Evolutionary conservation across 1,140 invertebrate species (phyloP).

Genomic region (Caenorhabditis inopinata): DNA sequence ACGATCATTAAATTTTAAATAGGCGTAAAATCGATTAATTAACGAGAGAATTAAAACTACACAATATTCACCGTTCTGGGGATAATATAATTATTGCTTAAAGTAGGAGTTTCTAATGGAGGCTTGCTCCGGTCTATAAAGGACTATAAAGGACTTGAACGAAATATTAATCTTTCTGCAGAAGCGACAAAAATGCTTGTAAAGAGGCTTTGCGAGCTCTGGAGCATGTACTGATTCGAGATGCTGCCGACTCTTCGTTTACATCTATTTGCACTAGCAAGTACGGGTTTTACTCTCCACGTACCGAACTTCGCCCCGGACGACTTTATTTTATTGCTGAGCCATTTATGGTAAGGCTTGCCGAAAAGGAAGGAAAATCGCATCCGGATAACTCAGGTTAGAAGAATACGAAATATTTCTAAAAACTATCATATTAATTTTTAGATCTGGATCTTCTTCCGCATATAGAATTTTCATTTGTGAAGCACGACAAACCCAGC

Average conservation of each 20-base stretch:
- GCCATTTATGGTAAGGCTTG: not conserved
- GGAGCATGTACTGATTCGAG: not conserved
- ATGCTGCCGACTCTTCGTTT: constrained; percentile 17
- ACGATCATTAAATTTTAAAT: too few species aligned
- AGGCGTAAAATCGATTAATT: too few species aligned
- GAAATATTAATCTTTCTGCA: too few species aligned
- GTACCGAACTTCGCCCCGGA: not conserved
- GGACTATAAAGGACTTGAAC: too few species aligned
- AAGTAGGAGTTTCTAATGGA: too few species aligned
- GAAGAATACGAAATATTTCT: not conserved
- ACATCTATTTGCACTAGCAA: not conserved
- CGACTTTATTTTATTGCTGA: not conserved
- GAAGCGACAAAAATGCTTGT: not conserved
- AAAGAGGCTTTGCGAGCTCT: not conserved
- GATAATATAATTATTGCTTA: too few species aligned
- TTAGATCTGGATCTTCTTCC: not conserved
- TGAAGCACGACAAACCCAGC: not conserved
- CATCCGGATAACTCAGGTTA: not conserved
- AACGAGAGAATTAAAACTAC: too few species aligned
- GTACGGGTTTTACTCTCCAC: not conserved
- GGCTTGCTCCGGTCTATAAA: too few species aligned
- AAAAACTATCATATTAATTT: too few species aligned
- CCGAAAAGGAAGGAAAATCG: not conserved
- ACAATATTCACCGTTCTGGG: too few species aligned
- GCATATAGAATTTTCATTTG: not conserved